Base-by-base conservation (phyloP, 2,888 invertebrate genomes). In the Luperina testacea region DNA sequence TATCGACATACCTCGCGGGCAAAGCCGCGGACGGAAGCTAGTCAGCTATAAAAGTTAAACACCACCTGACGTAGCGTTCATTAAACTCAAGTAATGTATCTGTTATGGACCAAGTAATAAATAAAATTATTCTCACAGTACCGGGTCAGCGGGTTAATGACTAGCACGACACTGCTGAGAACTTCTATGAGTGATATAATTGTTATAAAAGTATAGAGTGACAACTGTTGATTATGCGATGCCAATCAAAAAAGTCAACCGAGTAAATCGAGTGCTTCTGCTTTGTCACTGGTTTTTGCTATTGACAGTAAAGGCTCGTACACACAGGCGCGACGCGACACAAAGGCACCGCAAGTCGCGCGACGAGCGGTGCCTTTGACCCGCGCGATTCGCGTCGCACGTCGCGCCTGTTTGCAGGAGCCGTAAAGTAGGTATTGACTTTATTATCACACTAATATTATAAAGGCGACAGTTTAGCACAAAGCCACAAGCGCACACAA, bases 181-280 rank as follows among this genome's bases (percentile, higher is more conserved):
- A 75, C 20, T 80, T 68, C 75, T 1, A 9, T 45, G 38, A 83
- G 80, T 84, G 15, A 75, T 80, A 84, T 72, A 80, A 84, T 82
- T 80, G 61, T 75, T 71, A 61, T 67, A 38, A 74, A 84, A 84
- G 38, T 72, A 84, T 75, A 53, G 75, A 68, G 42, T 24, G 42
- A 51, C 13, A 75, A 51, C 65, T 63, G 20, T 7, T 57, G 15
- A 63, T 84, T 80, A 83, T 38, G 63, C 45, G 67, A 45, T n/a
- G 74, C 15, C 32, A 20, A 84, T 82, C 75, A 84, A 68, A 45
- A 71, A 24, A 59, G 5, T 17, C 57, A 75, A 71, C 82, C 67
- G 13, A 63, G 67, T 67, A 80, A 80, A 82, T 68, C 70, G 51
- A 65, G 38, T 27, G 53, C n/a, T 59, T 45, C 32, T 78, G 27